These are phyloP conservation scores for Pseudochaenichthys georgianus DNA, from an alignment of 2,797 vertebrate species.

Conservation along the genomic window DNA sequence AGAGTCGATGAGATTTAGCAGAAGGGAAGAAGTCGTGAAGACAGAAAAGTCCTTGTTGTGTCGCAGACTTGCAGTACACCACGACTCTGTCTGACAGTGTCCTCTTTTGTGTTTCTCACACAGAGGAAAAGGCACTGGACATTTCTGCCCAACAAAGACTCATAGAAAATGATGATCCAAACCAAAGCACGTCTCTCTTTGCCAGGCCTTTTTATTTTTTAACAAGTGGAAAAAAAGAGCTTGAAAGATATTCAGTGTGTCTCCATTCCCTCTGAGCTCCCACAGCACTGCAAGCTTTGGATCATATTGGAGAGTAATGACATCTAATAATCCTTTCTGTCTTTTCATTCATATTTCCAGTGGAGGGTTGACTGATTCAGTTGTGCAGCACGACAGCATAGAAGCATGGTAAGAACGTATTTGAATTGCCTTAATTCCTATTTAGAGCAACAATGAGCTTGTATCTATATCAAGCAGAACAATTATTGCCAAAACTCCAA, in stretches of 20 bases:
- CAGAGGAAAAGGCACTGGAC: conserved; percentile 42
- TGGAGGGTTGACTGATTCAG: conserved; percentile 18
- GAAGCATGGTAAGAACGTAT: conserved; percentile 74
- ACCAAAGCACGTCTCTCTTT: conserved; percentile 54
- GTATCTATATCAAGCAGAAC: no score
- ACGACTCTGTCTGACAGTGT: conserved; percentile 59
- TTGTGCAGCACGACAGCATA: conserved; percentile 15
- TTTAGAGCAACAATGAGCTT: background rate
- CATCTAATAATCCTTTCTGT: conserved; percentile 46
- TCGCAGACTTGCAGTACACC: conserved; percentile 14
- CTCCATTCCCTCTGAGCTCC: conserved; percentile 45
- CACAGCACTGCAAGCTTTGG: conserved; percentile 42
- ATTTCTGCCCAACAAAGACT: conserved; percentile 69
- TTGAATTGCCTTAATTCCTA: conserved; percentile 16
- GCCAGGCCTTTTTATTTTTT: conserved; percentile 33
- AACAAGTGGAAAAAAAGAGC: conserved; percentile 33
- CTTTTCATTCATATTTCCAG: conserved; percentile 42
- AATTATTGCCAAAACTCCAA: background rate
- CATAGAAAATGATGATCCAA: conserved; percentile 63
- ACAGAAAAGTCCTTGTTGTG: conserved; percentile 79
- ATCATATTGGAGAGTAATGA: conserved; percentile 60
- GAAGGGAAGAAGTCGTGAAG: conserved; percentile 44
- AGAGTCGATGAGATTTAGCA: conserved; percentile 57
- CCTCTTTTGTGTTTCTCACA: conserved; percentile 61
- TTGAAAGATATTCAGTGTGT: conserved; percentile 60